Percentiles rank a stretch among this genome's conserved stretches.
These are phyloP conservation scores for Drosophila nigricruria DNA, from an alignment of 2,888 invertebrate species.

Conservation along the genomic window DNA sequence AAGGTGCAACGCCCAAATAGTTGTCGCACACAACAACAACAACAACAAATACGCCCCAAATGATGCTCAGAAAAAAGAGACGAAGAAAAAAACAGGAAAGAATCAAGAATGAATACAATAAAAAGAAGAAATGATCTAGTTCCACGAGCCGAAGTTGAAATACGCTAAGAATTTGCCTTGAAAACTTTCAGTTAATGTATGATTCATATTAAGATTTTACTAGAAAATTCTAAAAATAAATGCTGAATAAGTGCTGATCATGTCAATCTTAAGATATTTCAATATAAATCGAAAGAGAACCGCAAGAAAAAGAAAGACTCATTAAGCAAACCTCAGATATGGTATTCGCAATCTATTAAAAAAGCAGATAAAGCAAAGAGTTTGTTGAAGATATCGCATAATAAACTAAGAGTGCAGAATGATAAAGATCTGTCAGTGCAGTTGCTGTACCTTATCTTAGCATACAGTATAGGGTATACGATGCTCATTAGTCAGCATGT, in stretches of 20 bases:
- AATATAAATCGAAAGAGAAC: background rate
- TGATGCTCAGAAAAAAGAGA: constrained; percentile 15
- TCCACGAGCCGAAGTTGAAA: constrained; percentile 18
- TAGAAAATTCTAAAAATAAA: background rate
- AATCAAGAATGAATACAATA: constrained; percentile 10
- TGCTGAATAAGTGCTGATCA: background rate
- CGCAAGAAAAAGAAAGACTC: background rate
- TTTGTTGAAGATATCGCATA: constrained; percentile 1
- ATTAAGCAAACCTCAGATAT: background rate
- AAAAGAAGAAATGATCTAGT: background rate
- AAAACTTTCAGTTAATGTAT: background rate
- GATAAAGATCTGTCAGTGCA: constrained; percentile 1
- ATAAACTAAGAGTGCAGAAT: background rate
- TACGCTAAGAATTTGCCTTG: constrained; percentile 20
- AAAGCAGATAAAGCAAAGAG: background rate
- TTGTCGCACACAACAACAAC: constrained; percentile 50
- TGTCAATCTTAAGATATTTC: background rate
- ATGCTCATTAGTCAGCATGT: constrained; percentile 5
- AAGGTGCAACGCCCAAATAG: constrained; percentile 67
- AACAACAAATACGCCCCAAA: constrained; percentile 26
- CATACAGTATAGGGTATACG: constrained; percentile 2
- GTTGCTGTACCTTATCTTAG: background rate
- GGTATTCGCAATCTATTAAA: background rate
- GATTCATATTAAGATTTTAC: background rate
- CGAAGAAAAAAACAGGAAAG: constrained; percentile 21